Evolutionary conservation across 2,113 vertebrate genomes (phyloP), one percentile per base, ranked within the genome.

Genomic region (Silurus meridionalis): DNA sequence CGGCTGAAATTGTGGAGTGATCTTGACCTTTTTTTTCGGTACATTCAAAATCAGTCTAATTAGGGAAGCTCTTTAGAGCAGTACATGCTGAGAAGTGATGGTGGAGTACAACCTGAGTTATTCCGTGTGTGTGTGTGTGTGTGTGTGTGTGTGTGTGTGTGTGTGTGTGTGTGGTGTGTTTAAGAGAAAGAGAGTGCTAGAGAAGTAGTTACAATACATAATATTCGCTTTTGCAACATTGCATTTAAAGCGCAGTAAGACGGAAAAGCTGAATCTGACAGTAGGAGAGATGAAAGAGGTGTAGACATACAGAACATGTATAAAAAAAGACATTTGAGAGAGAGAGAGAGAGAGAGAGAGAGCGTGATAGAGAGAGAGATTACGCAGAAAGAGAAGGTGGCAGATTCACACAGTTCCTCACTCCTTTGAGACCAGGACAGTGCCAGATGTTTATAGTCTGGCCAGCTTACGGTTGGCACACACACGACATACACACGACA

Each of bases 401-500:
- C 90, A 84, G 83, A 86, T 89, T 91, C 89, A 91, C 91, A 89
- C 91, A 78, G 89, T 89, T n/a, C 85, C 84, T 92, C 92, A 92
- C 90, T 88, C 58, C 89, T 17, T 88, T 74, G 87, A 90, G 85
- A 80, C 11, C 63, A 91, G 82, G 85, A 84, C 86, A 88, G 61
- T 90, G 91, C 91, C 93, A 93, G 93, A 92, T 94, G 93, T 92
- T 93, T 90, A 92, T 90, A 90, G 92, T 92, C 91, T 92, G 91
- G 90, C 55, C 75, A 88, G 91, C 90, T 92, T 87, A 92, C 50
- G 88, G 83, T 91, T 92, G 92, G 91, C 92, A 86, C 82, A 85
- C 87, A 50, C 83, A 60, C 55, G 14, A n/a, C 69, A 82, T 67
- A 55, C 52, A 63, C 46, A 50, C 28, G 9, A 25, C 46, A 25